Base-by-base conservation (phyloP, 2,113 vertebrate genomes). In the Dissostichus mawsoni region DNA sequence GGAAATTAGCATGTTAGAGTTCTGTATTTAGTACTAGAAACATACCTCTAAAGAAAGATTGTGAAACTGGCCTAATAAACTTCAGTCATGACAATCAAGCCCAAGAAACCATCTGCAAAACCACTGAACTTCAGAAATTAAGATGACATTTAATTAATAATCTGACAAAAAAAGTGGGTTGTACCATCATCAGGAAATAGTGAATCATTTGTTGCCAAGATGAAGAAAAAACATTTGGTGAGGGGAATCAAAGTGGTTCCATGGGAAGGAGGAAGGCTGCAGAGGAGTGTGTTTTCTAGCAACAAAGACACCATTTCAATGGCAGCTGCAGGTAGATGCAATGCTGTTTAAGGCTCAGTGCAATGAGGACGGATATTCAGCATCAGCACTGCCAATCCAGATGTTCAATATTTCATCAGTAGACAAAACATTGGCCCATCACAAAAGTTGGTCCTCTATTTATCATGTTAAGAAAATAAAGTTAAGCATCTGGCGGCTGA, bases 61-160 rank as follows among this genome's bases (percentile, higher is more conserved):
- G 44, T 47, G 23, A 23, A 55, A 55, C 10, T 33, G 48, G 74
- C 41, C 53, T 18, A 23, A 36, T 58, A 51, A 50, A 58, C 16
- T 44, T 56, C 7, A 11, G 44, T 44, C 16, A 61, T 45, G 36
- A 55, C 2, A 55, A 12, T 59, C 13, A 4, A 11, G n/a, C 18
- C 48, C 51, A 74, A 74, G 67, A 67, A 80, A 74, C 59, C 52
- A 84, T 20, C 66, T 69, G 58, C 73, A 76, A 65, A 76, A 76
- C 55, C 56, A 84, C 36, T 36, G 44, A 9, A 36, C 59, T 61
- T 75, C 36, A 84, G 69, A 84, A 75, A 80, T 65, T 50, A 68
- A 48, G 65, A 67, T 61, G 23, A 76, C 59, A 84, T 84, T 84
- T 61, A 84, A 84, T 83, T 25, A 71, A 70, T 70, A 58, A 77